Base-by-base conservation (phyloP, 2,797 vertebrate genomes). In the Phrynocephalus vlangalii region DNA sequence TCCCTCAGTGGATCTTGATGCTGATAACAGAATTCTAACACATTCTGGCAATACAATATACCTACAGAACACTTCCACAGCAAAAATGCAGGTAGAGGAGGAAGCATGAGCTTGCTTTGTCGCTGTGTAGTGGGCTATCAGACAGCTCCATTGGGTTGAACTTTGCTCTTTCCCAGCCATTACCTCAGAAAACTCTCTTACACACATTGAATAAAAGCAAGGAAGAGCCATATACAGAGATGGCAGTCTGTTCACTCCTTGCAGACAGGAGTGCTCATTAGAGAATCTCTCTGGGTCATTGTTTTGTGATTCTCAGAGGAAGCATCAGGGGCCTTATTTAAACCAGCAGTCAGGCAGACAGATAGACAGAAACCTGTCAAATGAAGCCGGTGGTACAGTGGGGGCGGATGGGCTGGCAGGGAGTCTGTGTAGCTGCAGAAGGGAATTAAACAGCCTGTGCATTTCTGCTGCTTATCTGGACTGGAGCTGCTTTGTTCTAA, bases 281-380 rank as follows among this genome's bases (percentile, higher is more conserved):
- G 86, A 30, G 86, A 76, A 78, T 67, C 89, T 20, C 83, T 86
- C 81, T 87, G 75, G 60, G 87, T 67, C 73, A 18, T 84, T 68
- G 79, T 82, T 81, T 86, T 20, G 82, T 0, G 79, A 88, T 87
- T 91, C 86, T 87, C 92, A 30, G 91, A 88, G 92, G 93, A 77
- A 88, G 81, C 86, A 50, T 68, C 50, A 13, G 44, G 82, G 63
- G n/a, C 71, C 89, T 30, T 26, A 56, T 86, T 91, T 84, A 89
- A 91, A 90, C 82, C 78, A 89, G 92, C 89, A 88, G 83, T 82
- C 82, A n/a, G 10, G 76, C 44, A 68, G 84, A 6, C 91, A 92
- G 93, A 93, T 93, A 87, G 82, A 89, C 89, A 89, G 90, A 89
- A 90, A 92, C 88, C 89, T 86, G 90, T 87, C 82, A 85, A 78